Evolutionary conservation across 2,888 invertebrate genomes (phyloP).

Genomic region (Hydraecia micacea): DNA sequence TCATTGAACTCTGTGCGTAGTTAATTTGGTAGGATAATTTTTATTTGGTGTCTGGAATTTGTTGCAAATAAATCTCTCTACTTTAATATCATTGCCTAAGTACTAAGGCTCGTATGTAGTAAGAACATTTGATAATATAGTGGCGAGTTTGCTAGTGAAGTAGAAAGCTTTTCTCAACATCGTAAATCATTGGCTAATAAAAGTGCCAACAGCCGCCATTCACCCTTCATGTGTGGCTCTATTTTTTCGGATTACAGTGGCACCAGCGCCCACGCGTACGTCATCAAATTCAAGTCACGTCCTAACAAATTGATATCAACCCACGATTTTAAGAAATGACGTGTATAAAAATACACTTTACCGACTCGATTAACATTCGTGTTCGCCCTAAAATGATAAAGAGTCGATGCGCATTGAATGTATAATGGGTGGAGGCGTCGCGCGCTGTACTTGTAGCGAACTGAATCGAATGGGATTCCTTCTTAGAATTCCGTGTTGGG

Average conservation of each 20-base stretch:
- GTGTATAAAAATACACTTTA: slow-evolving; percentile 82
- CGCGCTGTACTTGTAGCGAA: slow-evolving; percentile 44
- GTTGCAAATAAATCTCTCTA: not conserved
- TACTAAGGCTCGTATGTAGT: not conserved
- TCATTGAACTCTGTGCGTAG: not conserved
- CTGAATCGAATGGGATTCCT: slow-evolving; percentile 63
- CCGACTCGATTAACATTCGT: slow-evolving; percentile 76
- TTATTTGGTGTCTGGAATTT: not conserved
- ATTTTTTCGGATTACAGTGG: slow-evolving; percentile 52
- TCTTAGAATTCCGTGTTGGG: slow-evolving; percentile 68
- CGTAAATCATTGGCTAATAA: slow-evolving; percentile 20
- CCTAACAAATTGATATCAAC: slow-evolving; percentile 82
- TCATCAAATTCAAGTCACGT: slow-evolving; percentile 80
- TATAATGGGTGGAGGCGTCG: slow-evolving; percentile 65
- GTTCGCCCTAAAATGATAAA: slow-evolving; percentile 78
- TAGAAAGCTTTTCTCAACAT: slow-evolving; percentile 14
- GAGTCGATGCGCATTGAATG: slow-evolving; percentile 72
- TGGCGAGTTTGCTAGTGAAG: slow-evolving; percentile 10
- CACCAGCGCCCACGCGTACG: slow-evolving; percentile 69
- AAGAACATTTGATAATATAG: slow-evolving; percentile 2
- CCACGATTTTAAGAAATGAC: slow-evolving; percentile 84
- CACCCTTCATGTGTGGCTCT: slow-evolving; percentile 36
- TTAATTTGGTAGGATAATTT: slow-evolving; percentile 1
- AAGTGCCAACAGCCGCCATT: slow-evolving; percentile 30
- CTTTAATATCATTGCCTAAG: not conserved